Percentiles rank a stretch among this genome's conserved stretches.
Conservation (phyloP, 2,797 vertebrate genomes). For the Phrynocephalus vlangalii region DNA sequence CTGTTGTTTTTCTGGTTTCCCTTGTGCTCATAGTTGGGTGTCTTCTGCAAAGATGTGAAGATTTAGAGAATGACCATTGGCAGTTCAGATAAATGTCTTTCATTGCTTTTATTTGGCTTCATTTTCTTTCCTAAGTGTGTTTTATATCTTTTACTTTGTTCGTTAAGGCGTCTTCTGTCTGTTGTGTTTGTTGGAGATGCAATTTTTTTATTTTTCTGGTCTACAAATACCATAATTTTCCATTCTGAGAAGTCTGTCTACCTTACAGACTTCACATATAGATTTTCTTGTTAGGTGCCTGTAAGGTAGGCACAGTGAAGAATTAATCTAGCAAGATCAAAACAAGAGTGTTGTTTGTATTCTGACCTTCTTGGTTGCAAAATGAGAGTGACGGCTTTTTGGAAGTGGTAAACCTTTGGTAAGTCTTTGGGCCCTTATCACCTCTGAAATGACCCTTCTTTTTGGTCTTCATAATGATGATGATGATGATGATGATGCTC, state of each 20-base stretch:
- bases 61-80: background rate
- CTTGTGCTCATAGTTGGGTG: background rate
- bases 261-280: too few relatives aligned
- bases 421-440: background rate
- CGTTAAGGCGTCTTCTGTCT: background rate
- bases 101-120: background rate
- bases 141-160: background rate
- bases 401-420: too few relatives aligned
- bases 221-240: too few relatives aligned
- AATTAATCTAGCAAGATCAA: too few relatives aligned
- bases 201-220: too few relatives aligned
- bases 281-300: too few relatives aligned
- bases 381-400: background rate
- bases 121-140: conserved; percentile 13
- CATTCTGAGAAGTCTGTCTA: too few relatives aligned
- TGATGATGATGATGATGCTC: too few relatives aligned
- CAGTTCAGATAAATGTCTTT: background rate
- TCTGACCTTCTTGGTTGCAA: background rate
- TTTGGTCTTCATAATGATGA: background rate
- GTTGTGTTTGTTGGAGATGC: background rate
- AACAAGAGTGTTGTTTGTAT: too few relatives aligned
- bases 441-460: background rate
- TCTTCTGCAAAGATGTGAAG: background rate
- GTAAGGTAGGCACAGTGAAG: too few relatives aligned
- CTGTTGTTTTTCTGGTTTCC: background rate